phyloP scores from a whole-genome alignment of 2,888 invertebrate genomes.

The Temnothorax rugatulus region DNA sequence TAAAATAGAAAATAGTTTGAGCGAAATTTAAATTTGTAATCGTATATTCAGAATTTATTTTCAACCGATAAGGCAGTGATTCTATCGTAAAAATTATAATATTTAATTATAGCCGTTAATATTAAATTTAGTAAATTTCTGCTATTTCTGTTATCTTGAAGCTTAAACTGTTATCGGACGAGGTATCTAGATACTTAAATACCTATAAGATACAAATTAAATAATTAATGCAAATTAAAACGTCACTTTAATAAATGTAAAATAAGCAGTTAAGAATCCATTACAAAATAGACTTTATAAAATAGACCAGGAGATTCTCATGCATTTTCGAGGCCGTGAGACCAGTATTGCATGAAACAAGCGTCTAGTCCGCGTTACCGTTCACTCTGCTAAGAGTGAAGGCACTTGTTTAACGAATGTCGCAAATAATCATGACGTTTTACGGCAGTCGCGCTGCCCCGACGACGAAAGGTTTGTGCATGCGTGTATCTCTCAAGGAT shows the following conservation, averaged over 20 bases:
- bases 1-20: neutral
- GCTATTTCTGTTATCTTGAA: neutral
- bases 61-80: neutral
- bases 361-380: neutral
- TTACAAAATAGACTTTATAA: conserved; percentile 11
- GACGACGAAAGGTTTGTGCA: conserved; percentile 30
- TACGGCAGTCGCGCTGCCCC: conserved; percentile 6
- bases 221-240: neutral
- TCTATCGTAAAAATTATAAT: neutral
- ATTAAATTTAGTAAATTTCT: neutral
- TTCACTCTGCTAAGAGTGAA: conserved; percentile 20
- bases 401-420: conserved; percentile 30
- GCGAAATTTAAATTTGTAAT: conserved; percentile 1
- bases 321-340: conserved; percentile 1
- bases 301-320: neutral
- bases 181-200: neutral
- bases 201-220: neutral
- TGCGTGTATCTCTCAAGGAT: conserved; percentile 40
- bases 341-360: neutral
- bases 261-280: neutral
- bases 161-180: neutral
- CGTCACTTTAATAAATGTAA: neutral
- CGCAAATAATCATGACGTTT: conserved; percentile 44
- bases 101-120: neutral
- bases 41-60: neutral